Evolutionary conservation across 2,888 invertebrate genomes (phyloP).

Genomic region (Caenorhabditis japonica): DNA sequence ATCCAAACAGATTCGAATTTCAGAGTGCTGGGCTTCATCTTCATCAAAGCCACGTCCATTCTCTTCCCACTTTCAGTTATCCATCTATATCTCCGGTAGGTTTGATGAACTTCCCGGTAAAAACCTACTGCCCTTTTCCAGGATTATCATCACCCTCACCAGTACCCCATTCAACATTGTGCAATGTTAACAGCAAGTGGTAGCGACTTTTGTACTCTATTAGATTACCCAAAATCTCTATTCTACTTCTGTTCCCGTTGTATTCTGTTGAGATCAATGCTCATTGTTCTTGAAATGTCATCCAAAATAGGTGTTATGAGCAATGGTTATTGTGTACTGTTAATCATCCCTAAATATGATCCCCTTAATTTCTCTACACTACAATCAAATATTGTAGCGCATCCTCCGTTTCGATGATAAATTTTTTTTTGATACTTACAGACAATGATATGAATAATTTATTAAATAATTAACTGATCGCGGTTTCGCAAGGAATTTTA

Average conservation of each 20-base stretch:
- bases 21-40: constrained; percentile 7
- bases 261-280: constrained; percentile 29
- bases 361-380: constrained; percentile 9
- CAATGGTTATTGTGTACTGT: constrained; percentile 20
- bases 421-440: constrained; percentile 24
- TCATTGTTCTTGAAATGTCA: constrained; percentile 2
- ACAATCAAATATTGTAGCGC: constrained; percentile 40
- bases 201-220: constrained; percentile 19
- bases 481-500: constrained; percentile 45
- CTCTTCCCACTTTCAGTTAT: constrained; percentile 25
- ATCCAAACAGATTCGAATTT: constrained; percentile 2
- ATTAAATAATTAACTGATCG: constrained; percentile 46
- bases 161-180: constrained; percentile 30
- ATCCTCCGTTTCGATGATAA: constrained; percentile 31
- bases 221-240: constrained; percentile 29
- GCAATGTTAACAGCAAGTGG: constrained; percentile 15
- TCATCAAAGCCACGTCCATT: background rate
- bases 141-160: constrained; percentile 16
- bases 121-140: background rate
- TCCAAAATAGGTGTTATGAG: constrained; percentile 4
- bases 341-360: constrained; percentile 7
- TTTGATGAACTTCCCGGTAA: background rate
- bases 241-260: constrained; percentile 21
- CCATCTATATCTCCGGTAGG: constrained; percentile 16
- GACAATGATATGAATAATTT: constrained; percentile 51